Base-by-base conservation (phyloP, 1,140 invertebrate genomes). In the Bombus polaris region DNA sequence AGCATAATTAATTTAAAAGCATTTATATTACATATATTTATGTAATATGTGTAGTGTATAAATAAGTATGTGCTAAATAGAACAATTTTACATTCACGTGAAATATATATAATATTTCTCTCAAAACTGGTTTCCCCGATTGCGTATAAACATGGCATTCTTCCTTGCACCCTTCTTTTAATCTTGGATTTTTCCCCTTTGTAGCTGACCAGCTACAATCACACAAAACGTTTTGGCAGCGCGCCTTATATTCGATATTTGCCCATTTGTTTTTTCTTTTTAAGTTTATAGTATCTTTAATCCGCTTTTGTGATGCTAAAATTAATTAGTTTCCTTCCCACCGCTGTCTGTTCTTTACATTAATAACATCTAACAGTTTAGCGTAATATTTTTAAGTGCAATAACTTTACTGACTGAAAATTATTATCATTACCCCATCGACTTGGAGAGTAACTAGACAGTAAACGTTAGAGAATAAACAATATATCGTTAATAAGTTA, bases 121-220 rank as follows among this genome's bases (percentile, higher is more conserved):
- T 47, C 15, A 88, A 82, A 75, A 77, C 39, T 68, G 37, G n/a
- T 62, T 68, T 77, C 25, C 15, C 65, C 44, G 28, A 70, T 84
- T 22, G 44, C 70, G 62, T 73, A 83, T 68, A 87, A 78, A 87
- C 73, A 86, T 92, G 89, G 89, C 91, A 92, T 92, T 93, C 89
- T 93, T 92, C 86, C 85, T 86, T 86, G 82, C 87, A 89, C 87
- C 89, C 80, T 53, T 77, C 81, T 78, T 66, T 47, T 86, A 62
- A 62, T 62, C 59, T 12, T 73, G 71, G 74, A 88, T 88, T 77
- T 73, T 80, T 72, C 35, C 78, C 66, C 73, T 73, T 73, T 77
- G 88, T 87, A 88, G 87, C 88, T 82, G 81, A 91, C 79, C 79
- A 91, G 76, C 88, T 90, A 89, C 79, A 80, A 90, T 93, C 84